Evolutionary conservation across 2,113 vertebrate genomes (phyloP).

Genomic region (Bos indicus): DNA sequence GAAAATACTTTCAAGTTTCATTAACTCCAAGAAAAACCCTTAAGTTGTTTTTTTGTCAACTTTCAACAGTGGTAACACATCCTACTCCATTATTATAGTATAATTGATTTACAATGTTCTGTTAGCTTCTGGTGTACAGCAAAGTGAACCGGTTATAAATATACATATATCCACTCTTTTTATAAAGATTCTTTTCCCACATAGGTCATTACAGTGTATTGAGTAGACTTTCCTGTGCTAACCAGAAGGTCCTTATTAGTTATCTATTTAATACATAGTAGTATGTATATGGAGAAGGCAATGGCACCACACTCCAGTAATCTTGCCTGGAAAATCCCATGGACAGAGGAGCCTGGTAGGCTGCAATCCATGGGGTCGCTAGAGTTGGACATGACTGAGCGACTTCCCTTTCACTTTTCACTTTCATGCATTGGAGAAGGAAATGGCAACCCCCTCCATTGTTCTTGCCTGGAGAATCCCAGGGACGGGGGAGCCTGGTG

Average conservation of each 20-base stretch:
- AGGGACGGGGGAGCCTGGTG: not conserved
- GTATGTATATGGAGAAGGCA: too few relatives aligned
- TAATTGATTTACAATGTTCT: not conserved
- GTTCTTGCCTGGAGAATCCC: not conserved
- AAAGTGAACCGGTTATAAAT: not conserved
- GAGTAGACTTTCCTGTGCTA: not conserved
- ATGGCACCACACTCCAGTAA: too few relatives aligned
- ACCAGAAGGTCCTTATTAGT: not conserved
- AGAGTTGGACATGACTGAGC: too few relatives aligned
- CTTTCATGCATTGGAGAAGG: too few relatives aligned
- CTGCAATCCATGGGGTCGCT: too few relatives aligned
- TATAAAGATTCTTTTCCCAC: not conserved
- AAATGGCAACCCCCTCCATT: too few relatives aligned
- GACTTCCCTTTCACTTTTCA: too few relatives aligned
- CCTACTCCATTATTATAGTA: not conserved
- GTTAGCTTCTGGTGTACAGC: not conserved
- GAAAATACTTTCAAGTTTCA: not conserved
- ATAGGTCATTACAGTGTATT: not conserved
- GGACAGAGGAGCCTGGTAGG: too few relatives aligned
- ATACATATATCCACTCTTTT: not conserved
- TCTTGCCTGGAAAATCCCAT: too few relatives aligned
- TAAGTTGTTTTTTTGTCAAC: not conserved
- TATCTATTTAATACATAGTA: not conserved
- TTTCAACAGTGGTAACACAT: not conserved
- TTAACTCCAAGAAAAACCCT: not conserved